Evolutionary conservation across 2,797 vertebrate genomes (phyloP), one percentile per base, ranked within the genome.

Genomic region (Gouania willdenowi): DNA sequence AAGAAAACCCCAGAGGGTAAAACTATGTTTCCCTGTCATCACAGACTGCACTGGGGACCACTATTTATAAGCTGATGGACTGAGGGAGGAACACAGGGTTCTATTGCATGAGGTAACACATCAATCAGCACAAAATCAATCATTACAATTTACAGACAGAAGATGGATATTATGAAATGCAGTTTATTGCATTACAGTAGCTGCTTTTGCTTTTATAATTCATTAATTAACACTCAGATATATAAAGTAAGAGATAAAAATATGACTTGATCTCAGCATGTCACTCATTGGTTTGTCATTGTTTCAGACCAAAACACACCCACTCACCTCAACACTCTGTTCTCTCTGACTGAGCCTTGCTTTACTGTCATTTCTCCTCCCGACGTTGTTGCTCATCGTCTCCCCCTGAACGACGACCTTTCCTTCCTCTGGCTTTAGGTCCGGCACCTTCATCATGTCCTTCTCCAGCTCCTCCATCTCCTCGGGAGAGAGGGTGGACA

Each of bases 391-490:
- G 54, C 50, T 79, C 0, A 45, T 46, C 1, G 79, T 67, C 35
- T 80, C 79, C 11, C 77, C 80, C 43, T 67, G 81, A 41, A 23
- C 40, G 13, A 71, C 7, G 46, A 71, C 5, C 38, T 77, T 58
- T 10, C 77, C 80, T 8, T 91, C 80, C 24, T 81, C 89, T 1
- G 87, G 87, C 1, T 92, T 92, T 0, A 91, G 50, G 47, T 97
- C 95, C 1, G 83, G 91, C 31, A 88, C 89, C 5, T 92, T 92
- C 80, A 93, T 71, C 47, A 91, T 85, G 67, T 96, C 96, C 66
- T 93, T 91, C 74, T 98, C 81, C 77, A 99, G 83, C 79, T 97
- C 92, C 56, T 96, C 91, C 91, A 99, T 73, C 79, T 98, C 94
- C 78, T 98, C 96, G 0, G 94, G 92, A 24, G 94, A 98, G 42